Base-by-base conservation (phyloP, 2,797 vertebrate species). In the Leptoclinus maculatus region DNA sequence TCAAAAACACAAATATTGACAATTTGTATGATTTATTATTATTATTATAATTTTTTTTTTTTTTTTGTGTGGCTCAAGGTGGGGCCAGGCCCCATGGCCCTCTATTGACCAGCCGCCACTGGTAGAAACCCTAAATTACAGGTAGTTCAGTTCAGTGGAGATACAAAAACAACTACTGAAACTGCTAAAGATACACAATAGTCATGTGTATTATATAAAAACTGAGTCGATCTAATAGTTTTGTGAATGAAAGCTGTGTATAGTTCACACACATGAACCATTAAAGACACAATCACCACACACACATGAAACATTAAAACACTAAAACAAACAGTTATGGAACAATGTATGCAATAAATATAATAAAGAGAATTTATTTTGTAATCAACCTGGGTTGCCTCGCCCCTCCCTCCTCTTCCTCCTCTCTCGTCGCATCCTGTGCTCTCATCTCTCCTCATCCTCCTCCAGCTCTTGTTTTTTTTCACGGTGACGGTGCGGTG, bases 361-460 rank as follows among this genome's bases (percentile, higher is more conserved):
- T 19, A 47, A 49, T 21, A 58, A 60, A 60, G 34, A 60, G 2
- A 14, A 53, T 53, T 13, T 53, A 53, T 53, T 16, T 56, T 32
- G 54, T 29, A 57, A 32, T 57, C 25, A 29, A 57, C 89, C 77
- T 87, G 75, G 54, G 25, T 34, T 25, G 69, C 83, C 73, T 88
- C 71, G 82, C 87, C 87, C 88, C 88, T 81, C 80, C 87, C 86
- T 74, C 66, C 65, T 54, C 58, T 68, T 45, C 45, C 62, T 69
- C 49, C 72, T 49, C 70, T 1, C 43, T 43, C 72, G 49, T 81
- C 72, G 78, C 87, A 87, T 91, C 80, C 89, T 79, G 60, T 68
- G 53, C 66, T 74, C 75, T 0, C 85, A 84, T 91, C 84, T 38
- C 88, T 84, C 83, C 58, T 53, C 76, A 47, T 73, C 80, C 76